phyloP scores from a whole-genome alignment of 1,140 invertebrate genomes.

The Colletes gigas region DNA sequence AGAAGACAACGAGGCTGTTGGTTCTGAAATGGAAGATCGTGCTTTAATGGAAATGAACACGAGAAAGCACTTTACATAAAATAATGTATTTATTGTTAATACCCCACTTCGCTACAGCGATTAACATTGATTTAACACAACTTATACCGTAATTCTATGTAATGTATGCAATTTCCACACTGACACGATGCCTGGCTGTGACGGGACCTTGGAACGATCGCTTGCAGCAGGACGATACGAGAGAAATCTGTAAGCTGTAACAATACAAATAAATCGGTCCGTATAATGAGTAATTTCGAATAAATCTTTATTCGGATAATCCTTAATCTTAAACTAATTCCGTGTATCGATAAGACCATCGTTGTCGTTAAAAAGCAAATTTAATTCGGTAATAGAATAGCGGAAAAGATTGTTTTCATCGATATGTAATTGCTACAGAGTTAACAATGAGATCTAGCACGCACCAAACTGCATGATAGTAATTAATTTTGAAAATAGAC shows the following conservation, averaged over 20 bases:
- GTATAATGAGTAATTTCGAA: too few species aligned
- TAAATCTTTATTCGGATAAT: too few species aligned
- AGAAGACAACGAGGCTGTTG: too few species aligned
- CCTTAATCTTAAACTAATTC: too few species aligned
- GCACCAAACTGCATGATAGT: too few species aligned
- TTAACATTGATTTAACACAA: slow-evolving; percentile 75
- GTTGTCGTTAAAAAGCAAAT: too few species aligned
- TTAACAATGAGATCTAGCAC: too few species aligned
- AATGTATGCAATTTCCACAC: slow-evolving; percentile 68
- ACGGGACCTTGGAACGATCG: slow-evolving; percentile 63
- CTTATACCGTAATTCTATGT: slow-evolving; percentile 70
- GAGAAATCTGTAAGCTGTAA: slow-evolving; percentile 69
- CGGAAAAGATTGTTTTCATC: too few species aligned
- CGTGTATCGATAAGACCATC: too few species aligned
- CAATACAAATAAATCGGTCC: slow-evolving; percentile 50
- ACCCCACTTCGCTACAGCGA: slow-evolving; percentile 76
- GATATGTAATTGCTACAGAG: too few species aligned
- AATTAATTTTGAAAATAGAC: too few species aligned
- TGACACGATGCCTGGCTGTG: slow-evolving; percentile 65
- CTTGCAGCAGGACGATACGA: slow-evolving; percentile 63
- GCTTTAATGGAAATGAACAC: background rate
- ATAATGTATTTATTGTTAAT: slow-evolving; percentile 79
- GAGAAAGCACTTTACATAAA: slow-evolving; percentile 68
- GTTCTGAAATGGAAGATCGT: background rate
- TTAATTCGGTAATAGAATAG: too few species aligned